Evolutionary conservation across 2,888 invertebrate species (phyloP), one percentile per base, ranked within the genome.

Genomic region (Lepas anatifera): DNA sequence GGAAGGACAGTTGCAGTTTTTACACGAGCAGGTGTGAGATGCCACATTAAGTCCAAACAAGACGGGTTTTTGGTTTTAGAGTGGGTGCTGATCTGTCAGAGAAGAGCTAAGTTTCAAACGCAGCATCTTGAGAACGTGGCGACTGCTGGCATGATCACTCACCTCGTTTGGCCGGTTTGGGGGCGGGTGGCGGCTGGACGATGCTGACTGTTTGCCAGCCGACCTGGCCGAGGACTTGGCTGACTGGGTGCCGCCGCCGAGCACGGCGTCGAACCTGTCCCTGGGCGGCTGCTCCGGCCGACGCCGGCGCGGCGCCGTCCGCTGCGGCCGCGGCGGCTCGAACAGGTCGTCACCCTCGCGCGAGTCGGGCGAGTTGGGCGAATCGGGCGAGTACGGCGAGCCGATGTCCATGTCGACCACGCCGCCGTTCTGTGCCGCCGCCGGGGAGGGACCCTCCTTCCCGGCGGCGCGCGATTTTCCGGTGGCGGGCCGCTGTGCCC

Each of bases 261-360:
- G 32, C 52, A 58, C 1, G 4, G 52, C 52, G 18, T 58, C 52
- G 52, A 58, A 58, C 52, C 52, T 29, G 4, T 58, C 52, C 32
- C 32, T 58, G 52, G 52, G 52, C n/a, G n/a, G n/a, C n/a, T n/a
- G n/a, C 18, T 58, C 52, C 52, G 32, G 29, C 2, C 52, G 52
- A 6, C 52, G 52, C 2, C 27, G 16, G 32, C 52, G 52, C 7
- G n/a, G 29, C 1, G 52, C 52, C 50, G 27, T 25, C 50, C 50
- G 50, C 27, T 27, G 29, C 52, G 52, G 52, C 43, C 75, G 73
- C 13, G 89, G 91, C 68, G 92, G 92, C 79, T 89, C 89, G 81
- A 92, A 92, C 74, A 92, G 84, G 79, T 92, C 92, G 76, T 92
- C 91, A 78, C 90, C 91, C 80, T 92, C 89, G 76, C 88, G 89